Conservation (phyloP, 2,888 invertebrate genomes). For the Sericinus montela region DNA sequence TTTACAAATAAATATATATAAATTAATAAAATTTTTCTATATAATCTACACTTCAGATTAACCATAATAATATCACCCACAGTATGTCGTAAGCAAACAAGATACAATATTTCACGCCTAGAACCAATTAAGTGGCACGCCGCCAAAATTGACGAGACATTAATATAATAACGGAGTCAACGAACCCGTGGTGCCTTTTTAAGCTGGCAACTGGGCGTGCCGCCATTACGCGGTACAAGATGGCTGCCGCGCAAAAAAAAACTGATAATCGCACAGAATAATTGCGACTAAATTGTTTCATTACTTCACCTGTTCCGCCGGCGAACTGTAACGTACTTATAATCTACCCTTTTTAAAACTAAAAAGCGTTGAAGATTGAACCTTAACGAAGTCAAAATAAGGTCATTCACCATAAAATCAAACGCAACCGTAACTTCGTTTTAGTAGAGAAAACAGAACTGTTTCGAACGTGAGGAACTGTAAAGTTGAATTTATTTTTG, state of each 20-base stretch:
- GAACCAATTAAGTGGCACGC: constrained; percentile 11
- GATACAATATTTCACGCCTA: constrained; percentile 9
- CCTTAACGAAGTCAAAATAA: not conserved
- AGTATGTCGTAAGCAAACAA: constrained; percentile 1
- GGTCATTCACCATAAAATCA: not conserved
- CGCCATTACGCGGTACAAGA: constrained; percentile 45
- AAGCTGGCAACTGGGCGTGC: constrained; percentile 37
- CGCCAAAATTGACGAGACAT: constrained; percentile 1
- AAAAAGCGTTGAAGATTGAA: constrained; percentile 1
- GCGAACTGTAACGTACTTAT: constrained; percentile 20
- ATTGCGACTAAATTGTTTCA: constrained; percentile 61
- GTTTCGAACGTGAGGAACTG: not conserved
- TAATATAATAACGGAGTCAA: constrained; percentile 12
- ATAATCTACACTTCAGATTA: not conserved
- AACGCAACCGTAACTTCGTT: not conserved
- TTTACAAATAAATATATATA: not conserved
- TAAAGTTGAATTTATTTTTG: not conserved
- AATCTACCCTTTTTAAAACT: constrained; percentile 1
- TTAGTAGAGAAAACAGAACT: not conserved
- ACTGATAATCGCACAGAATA: constrained; percentile 47
- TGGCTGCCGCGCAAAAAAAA: constrained; percentile 53
- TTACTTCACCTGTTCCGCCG: constrained; percentile 49
- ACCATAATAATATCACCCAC: not conserved
- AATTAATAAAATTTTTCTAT: not conserved
- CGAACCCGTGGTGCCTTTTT: constrained; percentile 21